Base-by-base conservation (phyloP, 2,797 vertebrate genomes). In the Pogoniulus pusillus region DNA sequence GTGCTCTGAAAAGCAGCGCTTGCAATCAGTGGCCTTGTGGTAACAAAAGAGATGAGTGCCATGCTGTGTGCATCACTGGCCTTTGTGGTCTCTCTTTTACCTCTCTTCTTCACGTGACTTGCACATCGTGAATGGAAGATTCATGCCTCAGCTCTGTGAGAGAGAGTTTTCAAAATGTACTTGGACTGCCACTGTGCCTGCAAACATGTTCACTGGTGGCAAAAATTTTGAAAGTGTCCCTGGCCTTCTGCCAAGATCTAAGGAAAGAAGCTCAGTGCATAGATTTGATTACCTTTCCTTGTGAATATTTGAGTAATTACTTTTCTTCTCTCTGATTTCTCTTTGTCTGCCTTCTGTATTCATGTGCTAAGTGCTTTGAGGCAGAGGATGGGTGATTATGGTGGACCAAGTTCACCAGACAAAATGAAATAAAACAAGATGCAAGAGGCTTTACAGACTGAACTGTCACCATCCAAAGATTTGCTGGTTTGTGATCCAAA, bases 1-100 rank as follows among this genome's bases (percentile, higher is more conserved):
- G 43, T 60, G 55, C 65, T 89, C 29, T 83, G 34, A 90, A 83
- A 92, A 47, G 84, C 82, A 93, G 58, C 79, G 80, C 55, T 87
- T 82, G 71, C 51, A 74, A 51, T 55, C 64, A 32, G 18, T 54
- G 49, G 43, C 43, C 37, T 37, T 80, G 68, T 0, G 1, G 71
- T 82, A 73, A 73, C 20, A 47, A 6, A 85, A 20, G 19, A 72
- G 62, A 71, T 0, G 0, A 77, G 23, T 27, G 16, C n/a, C 35
- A 23, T 10, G 8, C 85, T 77, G 11, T 39, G 35, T 15, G 16
- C 70, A 54, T 83, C 54, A 14, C 23, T 32, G 54, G 66, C 23
- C 69, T 68, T 71, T 57, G 11, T 17, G 26, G 18, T 49, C 71
- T 51, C 32, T 66, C 8, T 43, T 68, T 39, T 39, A 45, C 51